phyloP scores from a whole-genome alignment of 2,888 invertebrate species.

The Torymus texanus region DNA sequence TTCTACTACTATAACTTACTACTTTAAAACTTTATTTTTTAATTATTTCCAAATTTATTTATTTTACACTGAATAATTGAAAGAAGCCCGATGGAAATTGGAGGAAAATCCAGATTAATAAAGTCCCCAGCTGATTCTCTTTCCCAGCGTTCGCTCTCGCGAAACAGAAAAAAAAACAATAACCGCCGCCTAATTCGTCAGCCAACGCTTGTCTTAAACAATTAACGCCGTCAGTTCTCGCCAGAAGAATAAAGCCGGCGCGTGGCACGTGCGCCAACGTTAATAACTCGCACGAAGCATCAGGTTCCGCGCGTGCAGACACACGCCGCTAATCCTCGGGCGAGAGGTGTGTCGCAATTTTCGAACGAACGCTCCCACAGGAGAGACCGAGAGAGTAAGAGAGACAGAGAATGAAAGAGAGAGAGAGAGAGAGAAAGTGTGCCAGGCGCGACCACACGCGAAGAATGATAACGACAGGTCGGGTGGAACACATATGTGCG shows the following conservation, averaged over 20 bases:
- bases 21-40: too few relatives aligned
- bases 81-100: too few relatives aligned
- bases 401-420: too few relatives aligned
- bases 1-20: too few relatives aligned
- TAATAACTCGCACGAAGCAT: slow-evolving; percentile 15
- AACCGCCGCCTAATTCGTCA: neutral
- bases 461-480: slow-evolving; percentile 33
- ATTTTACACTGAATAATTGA: too few relatives aligned
- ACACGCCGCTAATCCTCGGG: slow-evolving; percentile 33
- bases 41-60: too few relatives aligned
- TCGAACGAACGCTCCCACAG: slow-evolving; percentile 17
- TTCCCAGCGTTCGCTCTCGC: too few relatives aligned
- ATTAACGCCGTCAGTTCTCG: slow-evolving; percentile 21
- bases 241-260: neutral
- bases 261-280: neutral
- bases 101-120: too few relatives aligned
- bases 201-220: slow-evolving; percentile 28
- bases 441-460: neutral
- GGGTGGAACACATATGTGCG: neutral
- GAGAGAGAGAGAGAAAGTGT: too few relatives aligned
- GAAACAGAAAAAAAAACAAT: too few relatives aligned
- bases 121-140: too few relatives aligned
- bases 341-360: slow-evolving; percentile 31
- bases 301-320: neutral
- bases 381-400: too few relatives aligned